These are phyloP conservation scores for Ovis canadensis DNA, from an alignment of 2,113 vertebrate genomes.

Conservation along the genomic window DNA sequence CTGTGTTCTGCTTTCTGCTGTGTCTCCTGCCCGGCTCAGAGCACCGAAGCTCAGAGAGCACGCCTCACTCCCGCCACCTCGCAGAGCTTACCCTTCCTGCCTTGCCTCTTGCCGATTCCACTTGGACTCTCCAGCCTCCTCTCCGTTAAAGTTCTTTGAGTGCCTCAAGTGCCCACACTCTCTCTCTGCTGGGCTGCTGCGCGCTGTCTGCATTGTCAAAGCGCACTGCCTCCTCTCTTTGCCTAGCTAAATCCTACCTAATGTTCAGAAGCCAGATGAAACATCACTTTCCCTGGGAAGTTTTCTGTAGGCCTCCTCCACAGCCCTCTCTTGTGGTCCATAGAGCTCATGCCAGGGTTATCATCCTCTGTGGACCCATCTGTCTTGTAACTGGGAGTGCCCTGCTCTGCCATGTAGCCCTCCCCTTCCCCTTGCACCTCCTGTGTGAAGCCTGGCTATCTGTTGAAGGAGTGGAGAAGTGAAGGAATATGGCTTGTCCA, in stretches of 20 bases:
- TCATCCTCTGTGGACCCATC: background rate
- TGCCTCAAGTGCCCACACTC: background rate
- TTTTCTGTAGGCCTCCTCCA: background rate
- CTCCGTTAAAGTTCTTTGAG: rapidly evolving
- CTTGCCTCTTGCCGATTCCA: rapidly evolving
- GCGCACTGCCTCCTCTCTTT: rapidly evolving
- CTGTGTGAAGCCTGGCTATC: background rate
- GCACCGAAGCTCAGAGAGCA: background rate
- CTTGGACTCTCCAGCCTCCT: background rate
- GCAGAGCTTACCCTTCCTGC: background rate
- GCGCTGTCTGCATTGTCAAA: too few relatives aligned
- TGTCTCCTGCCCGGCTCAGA: background rate
- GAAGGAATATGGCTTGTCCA: background rate
- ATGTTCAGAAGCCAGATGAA: background rate
- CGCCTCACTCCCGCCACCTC: background rate
- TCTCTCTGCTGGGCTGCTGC: background rate
- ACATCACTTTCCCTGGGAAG: background rate
- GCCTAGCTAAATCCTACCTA: background rate
- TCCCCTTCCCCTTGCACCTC: background rate
- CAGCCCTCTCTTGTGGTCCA: background rate
- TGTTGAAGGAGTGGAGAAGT: background rate
- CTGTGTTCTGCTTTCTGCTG: background rate
- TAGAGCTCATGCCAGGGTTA: background rate
- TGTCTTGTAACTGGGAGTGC: background rate
- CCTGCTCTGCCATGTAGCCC: background rate